Evolutionary conservation across 2,797 vertebrate genomes (phyloP).

Genomic region (Ispidina lecontei): DNA sequence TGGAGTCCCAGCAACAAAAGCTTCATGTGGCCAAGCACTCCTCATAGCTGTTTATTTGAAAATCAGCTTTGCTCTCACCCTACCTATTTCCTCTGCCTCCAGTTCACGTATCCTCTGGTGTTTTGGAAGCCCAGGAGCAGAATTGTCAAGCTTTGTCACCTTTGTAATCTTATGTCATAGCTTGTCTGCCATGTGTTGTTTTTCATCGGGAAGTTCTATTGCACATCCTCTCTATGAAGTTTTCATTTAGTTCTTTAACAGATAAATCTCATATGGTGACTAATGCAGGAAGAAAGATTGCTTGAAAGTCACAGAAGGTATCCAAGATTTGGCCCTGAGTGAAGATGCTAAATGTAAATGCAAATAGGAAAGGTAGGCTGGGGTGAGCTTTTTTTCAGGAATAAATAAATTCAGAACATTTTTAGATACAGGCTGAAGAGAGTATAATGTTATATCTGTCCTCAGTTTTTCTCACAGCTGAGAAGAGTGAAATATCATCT

Average conservation of each 20-base stretch:
- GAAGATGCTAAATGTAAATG: conserved; percentile 16
- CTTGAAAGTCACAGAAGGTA: conserved; percentile 2
- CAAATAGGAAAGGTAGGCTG: conserved; percentile 15
- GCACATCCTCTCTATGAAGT: background rate
- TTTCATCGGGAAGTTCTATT: background rate
- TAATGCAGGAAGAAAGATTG: background rate
- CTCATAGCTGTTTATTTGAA: background rate
- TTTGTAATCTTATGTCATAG: background rate
- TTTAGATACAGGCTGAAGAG: conserved; percentile 11
- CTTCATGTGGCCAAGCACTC: background rate
- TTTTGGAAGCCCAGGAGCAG: background rate
- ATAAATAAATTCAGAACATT: conserved; percentile 33
- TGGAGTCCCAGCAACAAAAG: background rate
- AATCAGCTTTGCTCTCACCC: background rate
- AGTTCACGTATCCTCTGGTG: background rate
- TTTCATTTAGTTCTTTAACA: background rate
- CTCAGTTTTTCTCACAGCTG: conserved; percentile 37
- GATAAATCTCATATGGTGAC: background rate
- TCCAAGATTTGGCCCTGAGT: background rate
- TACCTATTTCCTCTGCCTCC: background rate
- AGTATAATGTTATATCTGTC: conserved; percentile 44
- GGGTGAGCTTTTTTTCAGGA: background rate
- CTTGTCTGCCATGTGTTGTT: background rate
- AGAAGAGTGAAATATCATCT: conserved; percentile 54
- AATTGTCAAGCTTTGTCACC: background rate